Percentiles rank a stretch among this genome's conserved stretches.
Evolutionary conservation across 2,888 invertebrate genomes (phyloP).

Genomic region (Thecophora atra): DNA sequence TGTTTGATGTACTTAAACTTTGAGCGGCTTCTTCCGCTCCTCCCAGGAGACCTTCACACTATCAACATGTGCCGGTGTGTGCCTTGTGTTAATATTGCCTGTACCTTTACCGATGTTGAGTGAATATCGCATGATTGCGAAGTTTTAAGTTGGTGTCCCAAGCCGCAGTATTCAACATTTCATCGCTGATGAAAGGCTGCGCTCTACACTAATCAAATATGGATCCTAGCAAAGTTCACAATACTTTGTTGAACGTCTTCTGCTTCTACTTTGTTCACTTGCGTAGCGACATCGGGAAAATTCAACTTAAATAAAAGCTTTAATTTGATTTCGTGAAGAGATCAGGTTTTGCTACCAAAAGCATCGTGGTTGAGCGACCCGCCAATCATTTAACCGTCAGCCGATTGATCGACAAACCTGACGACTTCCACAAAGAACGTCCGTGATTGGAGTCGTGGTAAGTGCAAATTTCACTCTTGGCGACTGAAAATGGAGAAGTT

Average conservation of each 20-base stretch:
- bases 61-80: not conserved
- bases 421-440: too few relatives aligned
- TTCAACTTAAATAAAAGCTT: too few relatives aligned
- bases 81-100: not conserved
- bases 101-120: not conserved
- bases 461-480: too few relatives aligned
- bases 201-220: constrained; percentile 12
- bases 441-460: too few relatives aligned
- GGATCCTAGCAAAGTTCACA: not conserved
- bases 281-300: too few relatives aligned
- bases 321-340: too few relatives aligned
- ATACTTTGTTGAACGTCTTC: not conserved
- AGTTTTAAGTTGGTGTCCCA: too few relatives aligned
- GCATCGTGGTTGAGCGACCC: too few relatives aligned
- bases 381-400: too few relatives aligned
- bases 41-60: not conserved
- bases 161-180: not conserved
- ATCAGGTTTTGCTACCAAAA: not conserved
- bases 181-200: not conserved
- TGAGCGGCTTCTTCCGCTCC: not conserved
- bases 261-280: not conserved
- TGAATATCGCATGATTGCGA: not conserved
- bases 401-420: too few relatives aligned
- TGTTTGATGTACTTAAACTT: constrained; percentile 36
- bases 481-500: too few relatives aligned